phyloP scores from a whole-genome alignment of 2,888 invertebrate genomes.

The Apamea anceps region DNA sequence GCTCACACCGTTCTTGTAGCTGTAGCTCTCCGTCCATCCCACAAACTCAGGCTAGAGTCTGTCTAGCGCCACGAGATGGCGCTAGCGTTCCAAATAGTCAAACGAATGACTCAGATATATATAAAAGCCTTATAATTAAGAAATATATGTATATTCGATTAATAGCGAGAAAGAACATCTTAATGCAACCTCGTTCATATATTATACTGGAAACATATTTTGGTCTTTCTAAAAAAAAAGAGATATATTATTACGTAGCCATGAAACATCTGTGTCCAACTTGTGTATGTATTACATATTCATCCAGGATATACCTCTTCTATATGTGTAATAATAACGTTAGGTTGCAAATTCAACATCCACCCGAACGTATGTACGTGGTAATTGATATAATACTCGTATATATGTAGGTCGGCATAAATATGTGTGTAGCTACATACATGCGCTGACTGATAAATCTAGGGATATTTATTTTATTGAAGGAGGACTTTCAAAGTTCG shows the following conservation, averaged over 20 bases:
- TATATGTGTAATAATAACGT: slow-evolving; percentile 30
- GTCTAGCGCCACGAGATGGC: no score
- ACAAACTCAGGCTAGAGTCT: no score
- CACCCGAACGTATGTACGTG: slow-evolving; percentile 19
- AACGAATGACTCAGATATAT: no score
- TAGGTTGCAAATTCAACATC: slow-evolving; percentile 51
- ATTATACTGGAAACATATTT: neutral
- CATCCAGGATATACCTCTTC: slow-evolving; percentile 1
- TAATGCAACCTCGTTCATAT: neutral
- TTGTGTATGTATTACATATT: neutral
- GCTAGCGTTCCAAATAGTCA: no score
- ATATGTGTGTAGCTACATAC: no score
- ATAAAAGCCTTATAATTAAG: neutral
- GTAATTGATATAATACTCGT: slow-evolving; percentile 6
- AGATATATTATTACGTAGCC: neutral
- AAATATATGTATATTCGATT: neutral
- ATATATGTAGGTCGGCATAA: neutral
- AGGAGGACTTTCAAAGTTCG: neutral
- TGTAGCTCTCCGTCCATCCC: no score
- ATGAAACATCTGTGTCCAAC: neutral
- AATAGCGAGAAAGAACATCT: neutral
- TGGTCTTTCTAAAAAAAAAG: neutral
- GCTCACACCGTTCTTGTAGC: no score
- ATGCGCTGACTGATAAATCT: neutral
- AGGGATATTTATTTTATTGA: neutral